Evolutionary conservation across 1,140 invertebrate species (phyloP).

Genomic region (Leptinotarsa defecta): DNA sequence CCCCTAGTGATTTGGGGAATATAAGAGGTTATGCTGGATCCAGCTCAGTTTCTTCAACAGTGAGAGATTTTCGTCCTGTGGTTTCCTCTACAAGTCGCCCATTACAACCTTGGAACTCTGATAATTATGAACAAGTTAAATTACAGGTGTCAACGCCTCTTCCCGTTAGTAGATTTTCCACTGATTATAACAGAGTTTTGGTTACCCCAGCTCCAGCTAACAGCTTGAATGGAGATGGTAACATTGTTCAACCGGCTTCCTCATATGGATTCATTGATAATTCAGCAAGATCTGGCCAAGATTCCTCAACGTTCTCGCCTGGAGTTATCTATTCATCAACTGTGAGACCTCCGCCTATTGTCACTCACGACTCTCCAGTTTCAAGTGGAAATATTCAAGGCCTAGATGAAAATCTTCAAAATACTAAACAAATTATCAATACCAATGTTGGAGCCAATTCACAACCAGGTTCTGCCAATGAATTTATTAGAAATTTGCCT

Average conservation of each 20-base stretch:
- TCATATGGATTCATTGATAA: slow-evolving; percentile 7
- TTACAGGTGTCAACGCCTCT: not conserved
- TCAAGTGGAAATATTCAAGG: not conserved
- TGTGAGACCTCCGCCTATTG: not conserved
- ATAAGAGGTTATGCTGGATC: not conserved
- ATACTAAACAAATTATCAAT: not conserved
- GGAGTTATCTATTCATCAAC: not conserved
- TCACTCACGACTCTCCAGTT: too few relatives aligned
- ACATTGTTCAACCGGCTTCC: slow-evolving; percentile 1
- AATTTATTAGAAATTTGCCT: not conserved
- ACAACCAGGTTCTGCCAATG: not conserved
- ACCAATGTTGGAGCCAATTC: not conserved
- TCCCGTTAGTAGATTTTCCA: not conserved
- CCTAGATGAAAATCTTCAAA: not conserved
- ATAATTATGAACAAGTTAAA: not conserved
- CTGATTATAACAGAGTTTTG: not conserved
- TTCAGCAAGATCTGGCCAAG: not conserved
- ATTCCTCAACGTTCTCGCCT: not conserved
- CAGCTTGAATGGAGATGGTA: too few relatives aligned
- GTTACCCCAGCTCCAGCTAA: not conserved
- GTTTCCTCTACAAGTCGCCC: not conserved
- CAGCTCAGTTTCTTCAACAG: not conserved
- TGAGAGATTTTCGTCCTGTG: not conserved
- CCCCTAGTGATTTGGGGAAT: not conserved
- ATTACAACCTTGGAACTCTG: not conserved